phyloP scores from a whole-genome alignment of 2,113 vertebrate species.

The Procavia capensis region DNA sequence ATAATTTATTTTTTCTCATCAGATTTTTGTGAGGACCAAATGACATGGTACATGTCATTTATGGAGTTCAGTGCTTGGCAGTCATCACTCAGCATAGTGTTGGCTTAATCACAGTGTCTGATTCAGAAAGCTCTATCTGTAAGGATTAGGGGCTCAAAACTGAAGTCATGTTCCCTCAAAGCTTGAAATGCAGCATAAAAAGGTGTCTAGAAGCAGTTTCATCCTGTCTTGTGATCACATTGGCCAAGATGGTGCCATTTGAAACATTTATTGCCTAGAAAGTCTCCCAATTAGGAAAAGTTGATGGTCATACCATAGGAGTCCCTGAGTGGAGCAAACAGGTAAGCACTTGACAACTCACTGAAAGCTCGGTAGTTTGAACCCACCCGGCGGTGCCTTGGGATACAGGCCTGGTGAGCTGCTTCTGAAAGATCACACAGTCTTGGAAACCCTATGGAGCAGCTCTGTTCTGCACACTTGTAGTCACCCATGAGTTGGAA shows the following conservation, averaged over 20 bases:
- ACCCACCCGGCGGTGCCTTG: background rate
- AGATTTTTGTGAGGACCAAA: background rate
- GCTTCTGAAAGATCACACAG: background rate
- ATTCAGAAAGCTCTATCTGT: background rate
- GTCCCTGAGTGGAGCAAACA: background rate
- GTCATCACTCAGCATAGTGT: background rate
- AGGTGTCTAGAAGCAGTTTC: background rate
- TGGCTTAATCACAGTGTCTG: background rate
- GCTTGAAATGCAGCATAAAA: background rate
- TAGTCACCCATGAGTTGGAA: background rate
- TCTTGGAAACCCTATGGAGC: background rate
- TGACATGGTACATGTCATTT: background rate
- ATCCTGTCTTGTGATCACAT: background rate
- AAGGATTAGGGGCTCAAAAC: background rate
- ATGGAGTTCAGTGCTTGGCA: background rate
- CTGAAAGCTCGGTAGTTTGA: background rate
- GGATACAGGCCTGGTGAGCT: background rate
- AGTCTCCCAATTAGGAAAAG: background rate
- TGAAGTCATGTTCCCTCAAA: background rate
- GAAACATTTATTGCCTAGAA: background rate
- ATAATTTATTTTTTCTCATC: background rate
- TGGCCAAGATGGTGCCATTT: background rate
- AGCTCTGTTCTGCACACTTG: background rate
- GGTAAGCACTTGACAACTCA: background rate
- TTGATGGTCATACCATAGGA: background rate